Percentiles rank a stretch among this genome's conserved stretches.
These are phyloP conservation scores for Sterrhoptilus dennistouni DNA, from an alignment of 2,113 vertebrate species.

Conservation along the genomic window DNA sequence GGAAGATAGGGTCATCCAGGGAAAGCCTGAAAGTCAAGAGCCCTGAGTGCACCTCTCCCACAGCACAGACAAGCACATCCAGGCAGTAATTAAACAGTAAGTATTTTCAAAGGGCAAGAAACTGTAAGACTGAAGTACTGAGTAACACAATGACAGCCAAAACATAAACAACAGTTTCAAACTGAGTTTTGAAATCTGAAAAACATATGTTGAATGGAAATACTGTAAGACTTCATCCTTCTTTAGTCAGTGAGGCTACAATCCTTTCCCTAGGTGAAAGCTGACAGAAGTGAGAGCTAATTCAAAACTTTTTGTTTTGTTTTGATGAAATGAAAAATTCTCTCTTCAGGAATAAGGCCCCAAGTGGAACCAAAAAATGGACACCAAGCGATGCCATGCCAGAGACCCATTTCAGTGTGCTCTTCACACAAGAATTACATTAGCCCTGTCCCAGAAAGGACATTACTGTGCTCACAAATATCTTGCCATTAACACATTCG, in stretches of 20 bases:
- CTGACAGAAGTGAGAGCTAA: not conserved
- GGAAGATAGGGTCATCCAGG: not conserved
- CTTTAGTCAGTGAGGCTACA: not conserved
- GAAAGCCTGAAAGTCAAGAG: not conserved
- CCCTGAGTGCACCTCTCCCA: not conserved
- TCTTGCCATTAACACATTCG: not conserved
- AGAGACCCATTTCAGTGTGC: not conserved
- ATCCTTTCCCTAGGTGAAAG: not conserved
- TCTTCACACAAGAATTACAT: not conserved
- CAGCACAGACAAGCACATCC: not conserved
- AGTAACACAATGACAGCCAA: not conserved
- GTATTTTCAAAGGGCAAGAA: not conserved
- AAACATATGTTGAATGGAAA: not conserved
- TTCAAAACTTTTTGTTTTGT: not conserved
- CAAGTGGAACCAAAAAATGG: accelerated
- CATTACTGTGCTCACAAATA: not conserved
- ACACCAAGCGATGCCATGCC: not conserved
- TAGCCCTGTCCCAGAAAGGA: not conserved
- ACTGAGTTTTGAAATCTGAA: not conserved
- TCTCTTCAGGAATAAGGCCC: not conserved
- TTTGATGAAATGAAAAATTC: not conserved
- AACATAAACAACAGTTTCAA: not conserved
- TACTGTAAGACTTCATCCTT: not conserved
- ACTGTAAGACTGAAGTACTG: not conserved
- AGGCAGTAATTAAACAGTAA: not conserved